Percentiles rank a stretch among this genome's conserved stretches.
These are phyloP conservation scores for Takifugu ocellatus DNA, from an alignment of 2,797 vertebrate genomes.

Conservation along the genomic window DNA sequence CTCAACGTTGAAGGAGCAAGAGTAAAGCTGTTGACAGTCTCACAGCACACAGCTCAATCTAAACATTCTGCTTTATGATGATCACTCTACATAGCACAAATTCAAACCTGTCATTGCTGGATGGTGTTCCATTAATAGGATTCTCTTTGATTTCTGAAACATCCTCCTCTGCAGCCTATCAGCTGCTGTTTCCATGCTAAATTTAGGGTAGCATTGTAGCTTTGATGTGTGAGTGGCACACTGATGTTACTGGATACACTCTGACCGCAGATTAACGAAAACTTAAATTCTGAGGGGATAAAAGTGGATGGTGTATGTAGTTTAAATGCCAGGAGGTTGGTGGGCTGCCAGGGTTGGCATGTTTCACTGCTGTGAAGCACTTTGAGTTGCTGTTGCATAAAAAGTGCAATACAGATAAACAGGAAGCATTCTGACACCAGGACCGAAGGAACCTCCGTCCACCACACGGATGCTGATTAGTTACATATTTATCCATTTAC, in stretches of 20 bases:
- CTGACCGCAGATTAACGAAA: neutral
- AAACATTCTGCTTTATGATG: neutral
- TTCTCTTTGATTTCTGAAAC: slow-evolving; percentile 25
- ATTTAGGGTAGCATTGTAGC: slow-evolving; percentile 13
- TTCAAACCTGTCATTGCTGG: no score
- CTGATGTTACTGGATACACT: neutral
- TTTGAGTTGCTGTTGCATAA: no score
- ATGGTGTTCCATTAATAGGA: neutral
- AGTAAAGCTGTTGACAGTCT: neutral
- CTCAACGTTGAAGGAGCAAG: neutral
- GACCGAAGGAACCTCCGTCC: no score
- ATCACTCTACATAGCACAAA: neutral
- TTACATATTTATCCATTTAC: slow-evolving; percentile 36
- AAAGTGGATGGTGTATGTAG: neutral
- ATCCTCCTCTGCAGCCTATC: slow-evolving; percentile 10
- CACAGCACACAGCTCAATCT: neutral
- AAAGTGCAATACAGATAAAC: no score
- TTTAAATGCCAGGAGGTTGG: neutral
- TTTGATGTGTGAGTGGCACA: slow-evolving; percentile 1
- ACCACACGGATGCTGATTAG: no score
- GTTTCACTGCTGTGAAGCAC: no score
- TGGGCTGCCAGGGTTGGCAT: no score
- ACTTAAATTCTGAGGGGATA: neutral
- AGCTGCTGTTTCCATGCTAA: slow-evolving; percentile 9
- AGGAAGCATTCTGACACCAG: no score